phyloP scores from a whole-genome alignment of 1,140 invertebrate genomes.

The Zaprionus ghesquierei region DNA sequence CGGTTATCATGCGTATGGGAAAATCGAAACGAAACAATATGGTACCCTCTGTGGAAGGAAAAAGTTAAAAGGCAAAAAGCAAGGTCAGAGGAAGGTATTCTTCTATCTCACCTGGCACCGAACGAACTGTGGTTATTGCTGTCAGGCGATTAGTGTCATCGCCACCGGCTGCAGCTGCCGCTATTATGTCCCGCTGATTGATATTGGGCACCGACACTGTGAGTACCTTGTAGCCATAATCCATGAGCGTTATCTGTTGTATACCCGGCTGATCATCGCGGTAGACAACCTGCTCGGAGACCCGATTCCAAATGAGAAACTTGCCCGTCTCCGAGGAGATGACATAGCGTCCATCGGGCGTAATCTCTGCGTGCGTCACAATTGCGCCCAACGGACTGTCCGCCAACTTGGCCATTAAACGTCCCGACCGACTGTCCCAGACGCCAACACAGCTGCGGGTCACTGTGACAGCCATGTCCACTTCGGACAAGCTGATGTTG shows the following conservation, averaged over 20 bases:
- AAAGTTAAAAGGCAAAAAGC: background rate
- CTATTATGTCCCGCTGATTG: slow-evolving; percentile 83
- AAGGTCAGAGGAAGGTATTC: background rate
- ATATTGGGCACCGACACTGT: slow-evolving; percentile 88
- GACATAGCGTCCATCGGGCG: slow-evolving; percentile 91
- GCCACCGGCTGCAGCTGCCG: slow-evolving; percentile 43
- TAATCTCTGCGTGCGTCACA: slow-evolving; percentile 95
- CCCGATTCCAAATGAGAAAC: slow-evolving; percentile 95
- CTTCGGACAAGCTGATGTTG: slow-evolving; percentile 91
- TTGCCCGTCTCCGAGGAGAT: slow-evolving; percentile 96
- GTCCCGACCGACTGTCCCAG: slow-evolving; percentile 95
- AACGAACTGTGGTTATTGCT: slow-evolving; percentile 87
- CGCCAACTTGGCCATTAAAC: slow-evolving; percentile 92
- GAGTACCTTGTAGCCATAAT: slow-evolving; percentile 92
- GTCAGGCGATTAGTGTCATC: slow-evolving; percentile 85
- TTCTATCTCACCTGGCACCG: slow-evolving; percentile 86
- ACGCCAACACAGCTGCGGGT: slow-evolving; percentile 97
- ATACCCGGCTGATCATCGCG: slow-evolving; percentile 93
- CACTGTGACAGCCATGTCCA: slow-evolving; percentile 92
- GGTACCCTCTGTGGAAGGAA: slow-evolving; percentile 86
- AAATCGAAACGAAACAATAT: slow-evolving; percentile 92
- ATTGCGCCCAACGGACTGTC: slow-evolving; percentile 97
- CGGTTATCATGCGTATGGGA: slow-evolving; percentile 86
- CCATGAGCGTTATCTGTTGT: slow-evolving; percentile 92
- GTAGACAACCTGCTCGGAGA: slow-evolving; percentile 90